A percentile compares a stretch with the other conserved stretches of the same genome.
phyloP scores from a whole-genome alignment of 2,888 invertebrate species.

The Entomobrya proxima region DNA sequence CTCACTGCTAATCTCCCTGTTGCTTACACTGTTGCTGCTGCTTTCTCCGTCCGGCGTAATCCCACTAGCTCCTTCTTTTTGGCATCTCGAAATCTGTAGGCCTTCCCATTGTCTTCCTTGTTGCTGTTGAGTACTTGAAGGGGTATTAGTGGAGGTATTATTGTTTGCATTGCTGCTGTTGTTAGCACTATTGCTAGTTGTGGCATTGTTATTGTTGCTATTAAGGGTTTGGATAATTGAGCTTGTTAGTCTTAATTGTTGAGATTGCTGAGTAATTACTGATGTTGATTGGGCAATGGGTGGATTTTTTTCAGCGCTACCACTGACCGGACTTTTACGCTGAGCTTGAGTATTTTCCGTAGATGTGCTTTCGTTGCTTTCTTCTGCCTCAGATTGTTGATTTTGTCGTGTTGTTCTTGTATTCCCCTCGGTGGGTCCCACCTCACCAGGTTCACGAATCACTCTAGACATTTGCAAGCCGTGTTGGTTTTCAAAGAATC shows the following conservation, averaged over 20 bases:
- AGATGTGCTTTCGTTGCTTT: not conserved
- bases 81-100: slow-evolving; percentile 57
- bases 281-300: not conserved
- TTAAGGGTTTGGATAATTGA: slow-evolving; percentile 20
- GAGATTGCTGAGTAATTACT: slow-evolving; percentile 43
- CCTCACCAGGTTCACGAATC: not conserved
- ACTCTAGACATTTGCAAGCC: slow-evolving; percentile 58
- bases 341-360: slow-evolving; percentile 28
- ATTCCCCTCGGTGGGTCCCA: not conserved
- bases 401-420: not conserved
- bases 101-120: slow-evolving; percentile 29
- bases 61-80: slow-evolving; percentile 28
- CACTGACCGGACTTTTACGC: not conserved
- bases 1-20: slow-evolving; percentile 8
- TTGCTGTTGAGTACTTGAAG: too few relatives aligned
- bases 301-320: not conserved
- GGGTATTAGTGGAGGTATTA: too few relatives aligned
- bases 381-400: not conserved
- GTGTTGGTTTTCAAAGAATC: slow-evolving; percentile 34
- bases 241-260: slow-evolving; percentile 33
- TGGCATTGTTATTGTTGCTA: not conserved
- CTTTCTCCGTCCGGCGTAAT: not conserved
- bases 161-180: not conserved
- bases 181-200: not conserved
- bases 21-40: slow-evolving; percentile 1